These are phyloP conservation scores for Pedicia rivosa DNA, from an alignment of 2,888 invertebrate genomes.

Conservation along the genomic window DNA sequence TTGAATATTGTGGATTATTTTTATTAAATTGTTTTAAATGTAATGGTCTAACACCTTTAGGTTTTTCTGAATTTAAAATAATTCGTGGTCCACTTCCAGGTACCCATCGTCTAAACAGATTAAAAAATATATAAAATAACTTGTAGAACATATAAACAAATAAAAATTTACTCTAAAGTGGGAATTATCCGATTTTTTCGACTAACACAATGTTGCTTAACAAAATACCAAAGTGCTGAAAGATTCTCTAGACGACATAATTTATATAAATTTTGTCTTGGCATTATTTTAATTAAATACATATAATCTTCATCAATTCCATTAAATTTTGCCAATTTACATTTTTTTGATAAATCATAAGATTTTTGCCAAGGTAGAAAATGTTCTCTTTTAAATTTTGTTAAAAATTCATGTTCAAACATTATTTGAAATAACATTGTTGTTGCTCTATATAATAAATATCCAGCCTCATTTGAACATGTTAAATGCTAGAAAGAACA, in stretches of 20 bases:
- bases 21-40: slow-evolving; percentile 14
- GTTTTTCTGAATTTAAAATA: slow-evolving; percentile 26
- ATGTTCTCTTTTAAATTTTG: slow-evolving; percentile 42
- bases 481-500: slow-evolving; percentile 45
- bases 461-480: slow-evolving; percentile 36
- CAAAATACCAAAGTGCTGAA: slow-evolving; percentile 50
- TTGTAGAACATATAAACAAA: slow-evolving; percentile 7
- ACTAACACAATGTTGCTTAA: slow-evolving; percentile 43
- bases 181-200: slow-evolving; percentile 47
- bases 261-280: slow-evolving; percentile 36
- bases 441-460: slow-evolving; percentile 35
- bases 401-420: slow-evolving; percentile 44
- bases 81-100: slow-evolving; percentile 55
- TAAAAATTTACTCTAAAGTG: slow-evolving; percentile 48
- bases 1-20: slow-evolving; percentile 22
- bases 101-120: slow-evolving; percentile 42
- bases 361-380: slow-evolving; percentile 46
- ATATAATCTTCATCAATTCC: slow-evolving; percentile 36
- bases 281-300: slow-evolving; percentile 47
- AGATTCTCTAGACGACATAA: slow-evolving; percentile 39
- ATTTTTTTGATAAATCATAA: slow-evolving; percentile 16
- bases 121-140: slow-evolving; percentile 6
- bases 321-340: slow-evolving; percentile 20
- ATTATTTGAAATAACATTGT: slow-evolving; percentile 50
- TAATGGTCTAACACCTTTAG: slow-evolving; percentile 12